Base-by-base conservation (phyloP, 2,888 invertebrate genomes). In the Muschampia plurimacula region DNA sequence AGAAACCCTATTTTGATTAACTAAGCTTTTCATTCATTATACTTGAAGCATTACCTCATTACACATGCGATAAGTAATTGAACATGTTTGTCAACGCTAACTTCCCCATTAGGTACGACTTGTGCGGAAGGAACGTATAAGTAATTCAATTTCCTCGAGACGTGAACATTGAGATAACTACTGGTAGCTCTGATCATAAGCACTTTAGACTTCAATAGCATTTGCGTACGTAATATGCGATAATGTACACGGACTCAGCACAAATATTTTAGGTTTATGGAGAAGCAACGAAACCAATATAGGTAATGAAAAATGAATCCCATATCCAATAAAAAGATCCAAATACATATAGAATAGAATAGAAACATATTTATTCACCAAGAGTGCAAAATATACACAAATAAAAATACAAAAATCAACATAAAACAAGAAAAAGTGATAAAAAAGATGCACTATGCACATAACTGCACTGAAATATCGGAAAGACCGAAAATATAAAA, bases 131-230 rank as follows among this genome's bases (percentile, higher is more conserved):
- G 70, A 71, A 60, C 36, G 66, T 66, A 66, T 71, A 71, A 66
- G 71, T 71, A 71, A 71, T 71, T 71, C 66, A 71, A 71, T 71
- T 71, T 71, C 71, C 71, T 36, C 44, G 28, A 66, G 71, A 49
- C 66, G 59, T 49, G 65, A 65, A 60, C 59, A 59, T 71, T 71
- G 66, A 71, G 65, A 70, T 70, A 70, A 70, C 70, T 46, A 70
- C 57, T 44, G 64, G 70, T 49, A 70, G 46, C 64, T 70, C 15
- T 55, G 70, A 66, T 71, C 59, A 66, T 71, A 57, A 66, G 71
- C 71, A 71, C 71, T 71, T 71, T 60, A 52, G 59, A 60, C 49
- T 60, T 71, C 49, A 66, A 66, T 71, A 13, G 66, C 49, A 71
- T 66, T 71, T 59, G 52, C 49, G 10, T 60, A 41, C 52, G 44